Evolutionary conservation across 2,888 invertebrate genomes (phyloP).

Genomic region (Phytoseiulus persimilis): DNA sequence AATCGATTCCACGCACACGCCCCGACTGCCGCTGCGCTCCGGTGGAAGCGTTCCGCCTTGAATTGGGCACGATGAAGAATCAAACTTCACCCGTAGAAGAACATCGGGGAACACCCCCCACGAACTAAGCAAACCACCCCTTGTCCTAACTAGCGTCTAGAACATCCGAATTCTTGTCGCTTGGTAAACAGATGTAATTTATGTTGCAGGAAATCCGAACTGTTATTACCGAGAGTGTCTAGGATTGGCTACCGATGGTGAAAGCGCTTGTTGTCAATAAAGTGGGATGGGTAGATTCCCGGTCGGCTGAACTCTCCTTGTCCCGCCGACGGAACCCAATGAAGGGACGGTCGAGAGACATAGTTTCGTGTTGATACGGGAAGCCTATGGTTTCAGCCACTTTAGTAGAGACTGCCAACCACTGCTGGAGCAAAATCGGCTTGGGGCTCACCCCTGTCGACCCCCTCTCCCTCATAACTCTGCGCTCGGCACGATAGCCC

Average conservation of each 20-base stretch:
- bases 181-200: not conserved
- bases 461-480: not conserved
- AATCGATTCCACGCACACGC: not conserved
- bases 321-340: not conserved
- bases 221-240: not conserved
- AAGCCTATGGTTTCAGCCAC: not conserved
- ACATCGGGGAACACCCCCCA: not conserved
- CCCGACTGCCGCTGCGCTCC: not conserved
- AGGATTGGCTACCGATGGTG: not conserved
- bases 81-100: not conserved
- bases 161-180: not conserved
- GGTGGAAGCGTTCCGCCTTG: not conserved
- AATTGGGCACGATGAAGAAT: not conserved
- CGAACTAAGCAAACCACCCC: not conserved
- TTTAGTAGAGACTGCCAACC: not conserved
- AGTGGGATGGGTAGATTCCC: not conserved
- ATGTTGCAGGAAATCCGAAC: not conserved
- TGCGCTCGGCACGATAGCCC: constrained; percentile 14
- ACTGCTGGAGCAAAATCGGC: not conserved
- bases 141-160: not conserved
- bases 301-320: not conserved
- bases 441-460: not conserved
- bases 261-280: not conserved
- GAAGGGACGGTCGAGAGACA: too few relatives aligned
- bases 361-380: not conserved